Evolutionary conservation across 2,888 invertebrate genomes (phyloP), one percentile per base, ranked within the genome.

Genomic region (Lasius platythorax): DNA sequence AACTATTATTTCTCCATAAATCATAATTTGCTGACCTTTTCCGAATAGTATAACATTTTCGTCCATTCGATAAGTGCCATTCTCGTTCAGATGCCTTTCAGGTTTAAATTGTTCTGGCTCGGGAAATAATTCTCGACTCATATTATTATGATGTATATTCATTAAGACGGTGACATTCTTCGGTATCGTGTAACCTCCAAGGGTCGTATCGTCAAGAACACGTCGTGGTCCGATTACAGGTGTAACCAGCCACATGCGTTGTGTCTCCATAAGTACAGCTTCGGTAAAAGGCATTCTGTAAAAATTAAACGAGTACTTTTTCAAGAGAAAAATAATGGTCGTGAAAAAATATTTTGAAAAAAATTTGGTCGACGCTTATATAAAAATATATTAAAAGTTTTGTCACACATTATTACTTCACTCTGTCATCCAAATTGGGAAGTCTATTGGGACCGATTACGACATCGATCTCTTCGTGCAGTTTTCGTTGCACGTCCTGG

Each of bases 91-190:
- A 91, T 97, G 97, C 87, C 97, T 95, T 91, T 97, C 97, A 0
- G 97, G 97, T 3, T 96, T 95, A 91, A 97, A 97, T 2, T 91
- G 93, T 40, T 96, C 94, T 0, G 97, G 97, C 89, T 97, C 96
- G 0, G 95, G 95, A 96, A 96, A 97, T 83, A 96, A 95, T 0
- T 95, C 91, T 40, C 95, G 93, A 91, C 97, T 96, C 93, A 96
- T 95, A 89, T 96, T 96, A 6, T 97, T 95, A 1, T 96, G 96
- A 89, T 96, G 95, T 28, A 96, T 53, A 73, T 96, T 96, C 0
- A 96, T 95, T 11, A 96, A 91, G 18, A 96, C 91, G 0, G 95
- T 95, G 0, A 96, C 92, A 82, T 96, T 95, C 92, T 96, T 95
- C 0, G 96, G 96, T 88, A 97, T 95, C 37, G 91, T 93, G 91